phyloP scores from a whole-genome alignment of 2,113 vertebrate genomes.

The Caretta caretta region DNA sequence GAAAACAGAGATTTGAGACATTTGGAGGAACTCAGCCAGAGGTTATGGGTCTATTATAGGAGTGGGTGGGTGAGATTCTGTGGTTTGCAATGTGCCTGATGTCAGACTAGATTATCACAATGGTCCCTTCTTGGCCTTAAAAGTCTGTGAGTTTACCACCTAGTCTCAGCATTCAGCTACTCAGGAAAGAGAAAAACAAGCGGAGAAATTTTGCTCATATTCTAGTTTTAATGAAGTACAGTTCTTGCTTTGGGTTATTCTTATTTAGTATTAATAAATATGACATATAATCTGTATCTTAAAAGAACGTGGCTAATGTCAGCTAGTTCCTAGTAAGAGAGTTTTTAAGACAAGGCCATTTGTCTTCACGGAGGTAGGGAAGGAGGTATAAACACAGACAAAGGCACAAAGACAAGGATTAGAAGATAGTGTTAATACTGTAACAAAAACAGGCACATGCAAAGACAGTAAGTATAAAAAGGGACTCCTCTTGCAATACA shows the following conservation, averaged over 20 bases:
- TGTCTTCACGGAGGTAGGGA: neutral
- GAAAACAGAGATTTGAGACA: slow-evolving; percentile 20
- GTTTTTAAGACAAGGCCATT: neutral
- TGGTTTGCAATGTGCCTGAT: neutral
- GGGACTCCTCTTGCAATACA: neutral
- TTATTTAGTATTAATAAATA: slow-evolving; percentile 16
- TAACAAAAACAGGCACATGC: rapidly evolving
- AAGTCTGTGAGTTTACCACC: neutral
- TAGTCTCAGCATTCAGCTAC: neutral
- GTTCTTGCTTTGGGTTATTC: neutral
- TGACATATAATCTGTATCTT: neutral
- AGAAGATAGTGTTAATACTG: neutral
- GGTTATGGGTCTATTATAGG: neutral
- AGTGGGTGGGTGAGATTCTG: neutral
- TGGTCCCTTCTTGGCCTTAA: neutral
- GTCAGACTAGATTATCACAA: neutral
- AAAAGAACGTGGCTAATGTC: neutral
- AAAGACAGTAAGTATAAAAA: neutral
- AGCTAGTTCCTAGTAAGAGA: neutral
- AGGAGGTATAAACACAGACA: neutral
- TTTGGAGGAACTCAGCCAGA: neutral
- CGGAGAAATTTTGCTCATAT: neutral
- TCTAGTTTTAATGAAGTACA: neutral
- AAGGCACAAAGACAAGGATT: neutral
- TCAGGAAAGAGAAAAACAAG: neutral